Evolutionary conservation across 2,888 invertebrate genomes (phyloP).

Genomic region (Druceiella hillmani): DNA sequence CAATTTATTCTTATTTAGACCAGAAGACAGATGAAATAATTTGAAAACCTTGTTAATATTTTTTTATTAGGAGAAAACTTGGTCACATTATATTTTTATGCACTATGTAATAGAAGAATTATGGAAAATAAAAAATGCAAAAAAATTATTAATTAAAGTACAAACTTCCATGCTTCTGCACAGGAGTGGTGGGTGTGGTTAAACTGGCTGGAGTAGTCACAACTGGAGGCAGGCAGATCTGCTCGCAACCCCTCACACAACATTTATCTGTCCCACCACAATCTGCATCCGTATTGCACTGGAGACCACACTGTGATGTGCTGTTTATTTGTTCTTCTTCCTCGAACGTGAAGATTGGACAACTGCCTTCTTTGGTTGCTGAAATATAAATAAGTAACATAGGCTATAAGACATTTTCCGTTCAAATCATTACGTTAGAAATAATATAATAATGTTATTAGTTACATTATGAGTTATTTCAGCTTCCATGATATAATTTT

Average conservation of each 20-base stretch:
- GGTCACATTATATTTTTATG: too few relatives aligned
- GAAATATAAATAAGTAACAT: slow-evolving; percentile 12
- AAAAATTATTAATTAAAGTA: background rate
- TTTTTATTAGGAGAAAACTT: too few relatives aligned
- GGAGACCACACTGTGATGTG: slow-evolving; percentile 55
- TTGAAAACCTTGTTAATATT: too few relatives aligned
- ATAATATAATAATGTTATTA: slow-evolving; percentile 6
- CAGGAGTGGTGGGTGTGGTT: slow-evolving; percentile 5
- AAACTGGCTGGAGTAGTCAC: slow-evolving; percentile 30
- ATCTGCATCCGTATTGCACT: slow-evolving; percentile 77
- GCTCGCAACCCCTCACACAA: slow-evolving; percentile 73
- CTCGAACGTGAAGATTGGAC: slow-evolving; percentile 43
- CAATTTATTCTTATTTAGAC: too few relatives aligned
- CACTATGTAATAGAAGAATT: too few relatives aligned
- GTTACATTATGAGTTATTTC: slow-evolving; percentile 5
- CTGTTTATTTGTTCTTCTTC: slow-evolving; percentile 25
- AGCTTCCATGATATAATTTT: too few relatives aligned
- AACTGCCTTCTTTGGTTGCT: slow-evolving; percentile 67
- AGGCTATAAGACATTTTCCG: background rate
- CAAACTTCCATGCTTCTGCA: background rate
- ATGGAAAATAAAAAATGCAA: slow-evolving; percentile 14
- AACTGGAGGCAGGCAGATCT: slow-evolving; percentile 59
- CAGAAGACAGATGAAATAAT: too few relatives aligned
- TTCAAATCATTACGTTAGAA: slow-evolving; percentile 9
- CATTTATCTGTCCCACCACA: slow-evolving; percentile 77